Evolutionary conservation across 2,797 vertebrate genomes (phyloP).

Genomic region (Sebastes aleutianus): DNA sequence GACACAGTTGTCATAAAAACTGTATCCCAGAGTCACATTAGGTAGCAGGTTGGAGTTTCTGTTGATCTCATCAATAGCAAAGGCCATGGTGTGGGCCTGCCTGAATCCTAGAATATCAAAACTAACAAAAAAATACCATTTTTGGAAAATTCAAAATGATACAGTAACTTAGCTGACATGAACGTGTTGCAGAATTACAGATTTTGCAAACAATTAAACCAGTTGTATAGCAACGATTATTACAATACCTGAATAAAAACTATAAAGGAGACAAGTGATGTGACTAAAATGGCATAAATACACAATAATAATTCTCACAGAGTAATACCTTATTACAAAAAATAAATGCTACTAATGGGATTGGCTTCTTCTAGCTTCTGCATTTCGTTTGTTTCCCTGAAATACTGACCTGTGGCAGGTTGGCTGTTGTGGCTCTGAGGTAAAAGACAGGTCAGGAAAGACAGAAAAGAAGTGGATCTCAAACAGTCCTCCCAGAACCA

Average conservation of each 20-base stretch:
- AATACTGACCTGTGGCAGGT: constrained; percentile 52
- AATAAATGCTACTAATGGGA: not conserved
- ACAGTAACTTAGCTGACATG: constrained; percentile 30
- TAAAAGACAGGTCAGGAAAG: constrained; percentile 71
- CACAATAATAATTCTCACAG: not conserved
- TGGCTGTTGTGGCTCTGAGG: constrained; percentile 64
- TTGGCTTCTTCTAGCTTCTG: constrained; percentile 1
- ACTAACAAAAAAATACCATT: constrained; percentile 32
- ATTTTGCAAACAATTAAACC: not conserved
- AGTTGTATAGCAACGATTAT: not conserved
- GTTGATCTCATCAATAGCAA: too few species aligned
- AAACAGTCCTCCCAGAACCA: constrained; percentile 77
- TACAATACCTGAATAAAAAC: constrained; percentile 44
- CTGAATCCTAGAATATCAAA: too few species aligned
- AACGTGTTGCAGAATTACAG: not conserved
- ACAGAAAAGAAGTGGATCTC: constrained; percentile 62
- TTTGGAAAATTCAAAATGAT: not conserved
- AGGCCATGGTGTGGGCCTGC: too few species aligned
- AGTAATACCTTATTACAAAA: not conserved
- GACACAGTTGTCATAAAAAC: too few species aligned
- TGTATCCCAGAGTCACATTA: too few species aligned
- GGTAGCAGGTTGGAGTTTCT: too few species aligned
- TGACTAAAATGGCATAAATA: not conserved
- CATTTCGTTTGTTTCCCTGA: constrained; percentile 3
- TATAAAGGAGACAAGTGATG: not conserved